phyloP scores from a whole-genome alignment of 2,888 invertebrate genomes.

The Thereva unica region DNA sequence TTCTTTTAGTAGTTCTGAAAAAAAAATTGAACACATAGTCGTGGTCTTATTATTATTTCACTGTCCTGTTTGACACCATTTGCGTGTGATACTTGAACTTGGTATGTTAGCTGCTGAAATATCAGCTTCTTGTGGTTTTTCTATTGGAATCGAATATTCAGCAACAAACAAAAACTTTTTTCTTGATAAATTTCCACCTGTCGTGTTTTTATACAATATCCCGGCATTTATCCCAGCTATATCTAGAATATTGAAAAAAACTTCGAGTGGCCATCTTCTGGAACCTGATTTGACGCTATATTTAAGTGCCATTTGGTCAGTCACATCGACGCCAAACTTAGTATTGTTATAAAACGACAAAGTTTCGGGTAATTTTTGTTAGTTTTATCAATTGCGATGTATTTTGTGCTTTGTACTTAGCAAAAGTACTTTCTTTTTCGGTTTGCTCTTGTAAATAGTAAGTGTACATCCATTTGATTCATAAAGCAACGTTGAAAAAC shows the following conservation, averaged over 20 bases:
- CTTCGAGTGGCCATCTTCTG: conserved; percentile 20
- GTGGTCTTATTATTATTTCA: conserved; percentile 4
- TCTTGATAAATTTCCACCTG: conserved; percentile 27
- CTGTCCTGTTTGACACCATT: too few relatives aligned
- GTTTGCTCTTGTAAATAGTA: conserved; percentile 20
- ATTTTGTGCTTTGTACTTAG: conserved; percentile 1
- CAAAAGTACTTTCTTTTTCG: conserved; percentile 15
- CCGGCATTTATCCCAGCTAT: neutral
- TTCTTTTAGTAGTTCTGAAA: too few relatives aligned
- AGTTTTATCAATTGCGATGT: conserved; percentile 1
- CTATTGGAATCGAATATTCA: conserved; percentile 14
- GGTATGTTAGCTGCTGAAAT: conserved; percentile 14
- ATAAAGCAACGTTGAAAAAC: conserved; percentile 17
- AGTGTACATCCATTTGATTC: conserved; percentile 17
- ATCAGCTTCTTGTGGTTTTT: conserved; percentile 9
- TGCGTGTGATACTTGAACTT: conserved; percentile 13
- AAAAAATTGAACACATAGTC: neutral
- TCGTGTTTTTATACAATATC: neutral
- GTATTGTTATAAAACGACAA: conserved; percentile 6
- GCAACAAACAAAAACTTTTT: conserved; percentile 41
- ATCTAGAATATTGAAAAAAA: conserved; percentile 39
- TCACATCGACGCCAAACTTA: conserved; percentile 29
- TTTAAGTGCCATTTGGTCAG: conserved; percentile 45
- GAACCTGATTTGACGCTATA: conserved; percentile 44
- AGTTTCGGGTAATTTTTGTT: conserved; percentile 4